Percentiles rank a stretch among this genome's conserved stretches.
Conservation (phyloP, 2,888 invertebrate species). For the Pterostichus madidus region DNA sequence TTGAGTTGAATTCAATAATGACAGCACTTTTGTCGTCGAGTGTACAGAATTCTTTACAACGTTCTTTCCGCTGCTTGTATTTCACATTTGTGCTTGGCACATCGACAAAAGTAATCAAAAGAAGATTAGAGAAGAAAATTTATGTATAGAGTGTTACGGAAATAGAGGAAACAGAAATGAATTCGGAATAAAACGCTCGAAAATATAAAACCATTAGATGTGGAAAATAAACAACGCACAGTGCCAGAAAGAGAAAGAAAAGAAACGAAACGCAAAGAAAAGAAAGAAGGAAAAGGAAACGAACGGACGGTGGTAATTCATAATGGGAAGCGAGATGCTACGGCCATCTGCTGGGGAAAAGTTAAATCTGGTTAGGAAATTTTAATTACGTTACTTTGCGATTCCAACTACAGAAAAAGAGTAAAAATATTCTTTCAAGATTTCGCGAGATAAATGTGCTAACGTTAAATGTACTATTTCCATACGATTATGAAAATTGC, state of each 20-base stretch:
- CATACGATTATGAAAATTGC: slow-evolving; percentile 27
- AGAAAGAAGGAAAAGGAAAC: slow-evolving; percentile 22
- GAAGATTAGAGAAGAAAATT: slow-evolving; percentile 65
- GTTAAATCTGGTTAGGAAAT: slow-evolving; percentile 55
- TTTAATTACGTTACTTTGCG: slow-evolving; percentile 58
- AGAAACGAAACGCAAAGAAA: slow-evolving; percentile 28
- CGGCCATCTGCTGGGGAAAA: slow-evolving; percentile 58
- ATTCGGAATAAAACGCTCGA: slow-evolving; percentile 64
- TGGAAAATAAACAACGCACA: slow-evolving; percentile 55
- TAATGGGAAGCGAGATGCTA: slow-evolving; percentile 56
- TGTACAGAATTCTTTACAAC: slow-evolving; percentile 42
- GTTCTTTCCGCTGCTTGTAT: slow-evolving; percentile 51
- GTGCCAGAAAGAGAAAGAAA: slow-evolving; percentile 31
- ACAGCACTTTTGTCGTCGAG: slow-evolving; percentile 16
- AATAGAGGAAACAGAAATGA: slow-evolving; percentile 64
- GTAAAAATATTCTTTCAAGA: slow-evolving; percentile 38
- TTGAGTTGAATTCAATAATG: slow-evolving; percentile 10
- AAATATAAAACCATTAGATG: slow-evolving; percentile 65
- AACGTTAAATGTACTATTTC: slow-evolving; percentile 29
- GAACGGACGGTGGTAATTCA: slow-evolving; percentile 55
- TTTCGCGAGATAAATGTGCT: slow-evolving; percentile 19
- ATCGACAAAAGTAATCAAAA: slow-evolving; percentile 66
- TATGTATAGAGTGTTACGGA: slow-evolving; percentile 61
- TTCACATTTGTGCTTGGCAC: slow-evolving; percentile 62
- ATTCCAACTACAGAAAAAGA: slow-evolving; percentile 49